Conservation (phyloP, 2,888 invertebrate genomes). For the Brenthis daphne region DNA sequence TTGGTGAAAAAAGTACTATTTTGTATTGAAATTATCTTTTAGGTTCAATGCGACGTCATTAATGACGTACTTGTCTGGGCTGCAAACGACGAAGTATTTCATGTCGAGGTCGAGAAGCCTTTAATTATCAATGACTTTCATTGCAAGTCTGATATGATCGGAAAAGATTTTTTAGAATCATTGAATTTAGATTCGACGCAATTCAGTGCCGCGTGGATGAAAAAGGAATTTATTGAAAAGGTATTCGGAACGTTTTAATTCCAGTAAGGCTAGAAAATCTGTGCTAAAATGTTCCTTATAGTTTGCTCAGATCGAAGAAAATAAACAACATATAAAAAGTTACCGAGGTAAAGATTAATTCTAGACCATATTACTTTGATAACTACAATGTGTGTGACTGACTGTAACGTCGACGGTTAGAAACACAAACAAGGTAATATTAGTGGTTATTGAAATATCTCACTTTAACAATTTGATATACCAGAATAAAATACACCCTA, state of each 20-base stretch:
- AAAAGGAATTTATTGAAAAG: conserved; percentile 67
- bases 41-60: conserved; percentile 58
- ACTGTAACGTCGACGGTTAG: too few species aligned
- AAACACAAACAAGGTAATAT: too few species aligned
- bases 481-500: too few species aligned
- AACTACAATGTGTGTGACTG: too few species aligned
- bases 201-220: conserved; percentile 67
- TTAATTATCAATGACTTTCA: conserved; percentile 51
- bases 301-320: too few species aligned
- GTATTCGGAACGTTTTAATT: conserved; percentile 44
- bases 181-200: conserved; percentile 59
- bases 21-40: conserved; percentile 19
- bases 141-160: conserved; percentile 54
- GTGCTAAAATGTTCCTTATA: neutral
- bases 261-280: neutral
- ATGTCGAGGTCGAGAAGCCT: conserved; percentile 63
- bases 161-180: conserved; percentile 48
- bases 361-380: too few species aligned
- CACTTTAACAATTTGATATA: too few species aligned
- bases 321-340: too few species aligned
- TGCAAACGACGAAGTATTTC: conserved; percentile 62
- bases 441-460: too few species aligned
- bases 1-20: conserved; percentile 2
- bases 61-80: conserved; percentile 66
- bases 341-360: too few species aligned